Evolutionary conservation across 2,888 invertebrate species (phyloP).

Genomic region (Polyploca ridens): DNA sequence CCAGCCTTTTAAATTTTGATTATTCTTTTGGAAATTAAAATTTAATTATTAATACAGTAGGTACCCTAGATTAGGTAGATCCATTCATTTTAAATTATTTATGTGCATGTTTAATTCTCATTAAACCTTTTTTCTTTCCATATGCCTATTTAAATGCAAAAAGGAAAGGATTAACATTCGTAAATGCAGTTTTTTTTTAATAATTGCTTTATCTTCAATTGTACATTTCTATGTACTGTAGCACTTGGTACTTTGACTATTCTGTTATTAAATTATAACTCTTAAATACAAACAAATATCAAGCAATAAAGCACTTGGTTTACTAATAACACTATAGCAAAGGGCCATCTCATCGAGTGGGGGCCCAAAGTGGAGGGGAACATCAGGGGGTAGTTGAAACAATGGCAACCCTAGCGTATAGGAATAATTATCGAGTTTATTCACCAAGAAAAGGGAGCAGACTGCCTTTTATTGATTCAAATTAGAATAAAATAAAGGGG

Average conservation of each 20-base stretch:
- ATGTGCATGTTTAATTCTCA: too few relatives aligned
- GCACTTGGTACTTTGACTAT: neutral
- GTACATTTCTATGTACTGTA: neutral
- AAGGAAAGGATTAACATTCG: too few relatives aligned
- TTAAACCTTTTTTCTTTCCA: too few relatives aligned
- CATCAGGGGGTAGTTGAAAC: constrained; percentile 63
- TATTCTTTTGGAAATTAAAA: neutral
- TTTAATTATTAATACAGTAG: neutral
- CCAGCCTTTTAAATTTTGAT: neutral
- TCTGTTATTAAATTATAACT: neutral
- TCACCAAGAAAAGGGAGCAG: constrained; percentile 56
- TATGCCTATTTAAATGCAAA: too few relatives aligned
- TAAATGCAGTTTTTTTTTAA: too few relatives aligned
- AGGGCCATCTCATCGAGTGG: constrained; percentile 68
- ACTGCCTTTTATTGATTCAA: constrained; percentile 64
- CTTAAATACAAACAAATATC: constrained; percentile 7
- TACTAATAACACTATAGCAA: constrained; percentile 69
- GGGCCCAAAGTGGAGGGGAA: constrained; percentile 56
- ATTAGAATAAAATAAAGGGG: constrained; percentile 24
- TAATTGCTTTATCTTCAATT: too few relatives aligned
- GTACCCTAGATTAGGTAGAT: neutral
- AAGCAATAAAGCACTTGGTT: constrained; percentile 50
- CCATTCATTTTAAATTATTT: neutral
- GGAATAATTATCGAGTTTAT: constrained; percentile 75
- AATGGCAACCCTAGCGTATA: constrained; percentile 61